Percentiles rank a stretch among this genome's conserved stretches.
Conservation (phyloP, 2,113 vertebrate species). For the Trachemys scripta region DNA sequence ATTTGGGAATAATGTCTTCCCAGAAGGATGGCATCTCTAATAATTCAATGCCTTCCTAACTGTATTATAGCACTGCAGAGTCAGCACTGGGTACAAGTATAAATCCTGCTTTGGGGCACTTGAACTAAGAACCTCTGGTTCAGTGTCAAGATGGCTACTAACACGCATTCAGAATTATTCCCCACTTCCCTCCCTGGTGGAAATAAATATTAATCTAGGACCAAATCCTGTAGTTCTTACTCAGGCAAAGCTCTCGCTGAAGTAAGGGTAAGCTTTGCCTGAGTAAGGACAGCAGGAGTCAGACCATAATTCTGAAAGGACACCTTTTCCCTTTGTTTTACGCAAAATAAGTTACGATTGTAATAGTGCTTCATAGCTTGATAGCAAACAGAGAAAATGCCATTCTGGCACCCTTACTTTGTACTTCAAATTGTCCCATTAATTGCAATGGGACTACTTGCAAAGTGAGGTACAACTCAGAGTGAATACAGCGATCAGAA, state of each 20-base stretch:
- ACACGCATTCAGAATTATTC: neutral
- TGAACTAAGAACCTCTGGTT: neutral
- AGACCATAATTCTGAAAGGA: neutral
- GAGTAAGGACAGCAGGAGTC: neutral
- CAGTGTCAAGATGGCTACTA: neutral
- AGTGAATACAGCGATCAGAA: neutral
- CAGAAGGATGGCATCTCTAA: neutral
- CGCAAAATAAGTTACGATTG: neutral
- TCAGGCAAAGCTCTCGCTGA: neutral
- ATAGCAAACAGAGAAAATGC: neutral
- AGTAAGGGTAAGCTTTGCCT: neutral
- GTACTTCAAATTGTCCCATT: neutral
- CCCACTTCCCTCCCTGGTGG: neutral
- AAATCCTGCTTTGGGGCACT: neutral
- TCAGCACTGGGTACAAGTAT: neutral
- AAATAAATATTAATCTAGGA: conserved; percentile 9
- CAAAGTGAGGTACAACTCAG: neutral
- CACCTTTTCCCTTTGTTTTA: neutral
- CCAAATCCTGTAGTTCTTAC: neutral
- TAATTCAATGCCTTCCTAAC: neutral
- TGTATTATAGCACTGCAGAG: neutral
- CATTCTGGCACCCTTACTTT: neutral
- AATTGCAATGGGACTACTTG: neutral
- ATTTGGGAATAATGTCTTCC: neutral
- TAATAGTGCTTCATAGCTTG: neutral